Conservation (phyloP, 2,113 vertebrate species). For the crab-eating macaque (Macaca fascicularis) region DNA sequence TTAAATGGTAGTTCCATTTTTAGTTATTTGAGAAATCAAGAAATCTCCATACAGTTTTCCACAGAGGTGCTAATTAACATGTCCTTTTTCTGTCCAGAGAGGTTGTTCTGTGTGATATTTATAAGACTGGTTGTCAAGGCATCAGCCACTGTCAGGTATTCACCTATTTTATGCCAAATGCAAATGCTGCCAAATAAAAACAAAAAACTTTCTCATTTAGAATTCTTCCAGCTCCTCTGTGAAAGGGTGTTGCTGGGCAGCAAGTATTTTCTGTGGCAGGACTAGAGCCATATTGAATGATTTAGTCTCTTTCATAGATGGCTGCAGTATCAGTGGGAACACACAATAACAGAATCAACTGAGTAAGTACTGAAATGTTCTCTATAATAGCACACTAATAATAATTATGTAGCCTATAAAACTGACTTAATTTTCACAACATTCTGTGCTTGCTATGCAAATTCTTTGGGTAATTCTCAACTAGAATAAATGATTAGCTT, state of each 20-base stretch:
- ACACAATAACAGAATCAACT: not conserved
- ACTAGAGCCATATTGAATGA: not conserved
- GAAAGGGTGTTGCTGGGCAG: not conserved
- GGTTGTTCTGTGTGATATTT: not conserved
- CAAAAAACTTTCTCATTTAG: not conserved
- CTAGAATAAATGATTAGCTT: constrained; percentile 8
- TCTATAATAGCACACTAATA: not conserved
- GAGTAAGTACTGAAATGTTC: not conserved
- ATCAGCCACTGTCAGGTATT: not conserved
- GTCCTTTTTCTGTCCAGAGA: not conserved
- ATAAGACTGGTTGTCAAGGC: fast-evolving
- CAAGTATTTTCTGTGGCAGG: not conserved
- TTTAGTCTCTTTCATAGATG: not conserved
- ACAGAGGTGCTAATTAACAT: not conserved
- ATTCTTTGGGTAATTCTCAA: not conserved
- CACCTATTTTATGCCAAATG: not conserved
- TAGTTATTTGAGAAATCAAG: not conserved
- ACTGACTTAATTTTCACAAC: not conserved
- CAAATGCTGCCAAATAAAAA: not conserved
- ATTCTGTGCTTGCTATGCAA: not conserved
- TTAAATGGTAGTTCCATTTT: not conserved
- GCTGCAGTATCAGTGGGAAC: not conserved
- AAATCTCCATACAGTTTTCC: not conserved
- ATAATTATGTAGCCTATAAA: constrained; percentile 3
- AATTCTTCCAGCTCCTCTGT: not conserved